Evolutionary conservation across 2,888 invertebrate genomes (phyloP), one percentile per base, ranked within the genome.

Genomic region (Drosophila melanosoma): DNA sequence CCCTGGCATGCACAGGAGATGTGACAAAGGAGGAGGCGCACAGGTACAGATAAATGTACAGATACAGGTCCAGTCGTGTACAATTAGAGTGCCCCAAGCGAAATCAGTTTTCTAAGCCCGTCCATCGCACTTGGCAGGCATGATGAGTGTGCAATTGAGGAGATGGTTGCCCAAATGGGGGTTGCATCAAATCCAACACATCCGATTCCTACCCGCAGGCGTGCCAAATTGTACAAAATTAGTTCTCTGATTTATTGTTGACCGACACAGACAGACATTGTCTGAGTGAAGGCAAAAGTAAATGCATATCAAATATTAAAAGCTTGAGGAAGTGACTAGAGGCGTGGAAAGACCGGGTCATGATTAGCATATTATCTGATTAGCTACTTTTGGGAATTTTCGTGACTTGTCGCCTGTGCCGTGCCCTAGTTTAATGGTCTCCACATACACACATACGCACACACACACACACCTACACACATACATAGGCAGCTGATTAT

Each of bases 351-450:
- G 3, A 7, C 52, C 71, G 65, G 67, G 62, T 63, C 67, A 75
- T 82, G 75, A 82, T 29, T 6, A 26, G 26, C 26, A 26, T 26
- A 26, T 26, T 26, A 29, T 0, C 79, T 87, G 89, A 87, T 87
- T 87, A 87, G 85, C 82, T 85, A 62, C 85, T 61, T 81, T 87
- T 76, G 85, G 79, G 82, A 81, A 82, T 82, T 78, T 79, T 78
- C 81, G 82, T 82, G 75, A 76, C 77, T 78, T 81, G 82, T 78
- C 67, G 63, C 53, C 76, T 62, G 53, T 36, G 40, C 74, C 62
- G 64, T 74, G 63, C 58, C 87, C 52, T 73, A 79, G 70, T 79
- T 87, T 77, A 79, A 77, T 75, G 87, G 69, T 64, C 53, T 54
- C 65, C 61, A 61, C 62, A 69, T 74, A 66, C 68, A 58, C 49